These are phyloP conservation scores for Thinocorus orbignyianus DNA, from an alignment of 2,113 vertebrate species.

Conservation along the genomic window DNA sequence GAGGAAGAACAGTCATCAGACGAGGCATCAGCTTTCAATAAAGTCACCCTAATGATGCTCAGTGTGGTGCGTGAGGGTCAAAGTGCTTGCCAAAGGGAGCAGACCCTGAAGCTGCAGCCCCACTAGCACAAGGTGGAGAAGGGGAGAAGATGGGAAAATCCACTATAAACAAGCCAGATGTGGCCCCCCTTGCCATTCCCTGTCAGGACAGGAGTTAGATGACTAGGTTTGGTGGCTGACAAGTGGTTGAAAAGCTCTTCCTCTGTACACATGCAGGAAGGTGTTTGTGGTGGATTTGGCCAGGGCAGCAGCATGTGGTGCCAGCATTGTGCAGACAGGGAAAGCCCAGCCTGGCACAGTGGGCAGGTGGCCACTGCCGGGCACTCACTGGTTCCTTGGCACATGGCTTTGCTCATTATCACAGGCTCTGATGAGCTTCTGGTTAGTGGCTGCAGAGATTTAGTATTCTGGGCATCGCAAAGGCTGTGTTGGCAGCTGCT, in stretches of 20 bases:
- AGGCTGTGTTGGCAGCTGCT: not conserved
- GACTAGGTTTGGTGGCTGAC: rapidly evolving
- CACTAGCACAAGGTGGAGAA: not conserved
- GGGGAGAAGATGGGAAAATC: not conserved
- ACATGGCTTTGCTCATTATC: not conserved
- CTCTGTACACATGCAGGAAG: rapidly evolving
- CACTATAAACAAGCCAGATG: not conserved
- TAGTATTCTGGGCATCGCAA: not conserved
- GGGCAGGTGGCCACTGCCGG: rapidly evolving
- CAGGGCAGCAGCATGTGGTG: rapidly evolving
- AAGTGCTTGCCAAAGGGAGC: not conserved
- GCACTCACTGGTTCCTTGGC: rapidly evolving
- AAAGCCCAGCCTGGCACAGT: rapidly evolving
- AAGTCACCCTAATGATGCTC: not conserved
- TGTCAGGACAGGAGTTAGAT: not conserved
- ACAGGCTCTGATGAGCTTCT: not conserved
- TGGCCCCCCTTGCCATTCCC: not conserved
- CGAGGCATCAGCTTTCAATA: not conserved
- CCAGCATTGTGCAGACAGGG: not conserved
- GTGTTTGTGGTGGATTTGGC: not conserved
- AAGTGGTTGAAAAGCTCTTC: not conserved
- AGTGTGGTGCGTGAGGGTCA: not conserved
- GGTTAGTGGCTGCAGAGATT: not conserved
- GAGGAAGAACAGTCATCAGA: not conserved
- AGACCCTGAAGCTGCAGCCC: not conserved